Evolutionary conservation across 2,113 vertebrate genomes (phyloP).

Genomic region (Loxodonta africana): DNA sequence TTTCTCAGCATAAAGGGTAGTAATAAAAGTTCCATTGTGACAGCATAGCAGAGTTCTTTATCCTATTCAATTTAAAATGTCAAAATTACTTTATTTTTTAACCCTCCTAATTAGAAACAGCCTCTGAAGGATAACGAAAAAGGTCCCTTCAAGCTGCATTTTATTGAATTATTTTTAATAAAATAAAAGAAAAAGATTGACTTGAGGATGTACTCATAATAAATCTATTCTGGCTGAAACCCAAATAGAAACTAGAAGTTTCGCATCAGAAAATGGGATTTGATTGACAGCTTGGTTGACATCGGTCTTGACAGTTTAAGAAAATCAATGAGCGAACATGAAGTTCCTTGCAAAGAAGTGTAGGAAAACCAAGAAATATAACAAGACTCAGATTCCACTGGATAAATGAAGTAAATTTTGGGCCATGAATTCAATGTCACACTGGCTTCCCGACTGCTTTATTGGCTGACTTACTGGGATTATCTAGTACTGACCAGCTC

Average conservation of each 20-base stretch:
- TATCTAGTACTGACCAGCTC: background rate
- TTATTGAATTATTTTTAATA: conserved; percentile 63
- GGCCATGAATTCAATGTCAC: background rate
- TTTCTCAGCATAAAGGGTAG: conserved; percentile 49
- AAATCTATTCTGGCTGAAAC: conserved; percentile 36
- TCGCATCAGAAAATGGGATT: conserved; percentile 19
- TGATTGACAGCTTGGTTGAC: conserved; percentile 46
- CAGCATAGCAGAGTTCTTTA: background rate
- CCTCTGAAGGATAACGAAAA: background rate
- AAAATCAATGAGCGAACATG: conserved; percentile 14
- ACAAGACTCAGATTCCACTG: background rate
- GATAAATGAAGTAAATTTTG: background rate
- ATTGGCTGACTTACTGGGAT: background rate
- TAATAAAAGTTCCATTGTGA: conserved; percentile 13
- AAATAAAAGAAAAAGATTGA: conserved; percentile 45
- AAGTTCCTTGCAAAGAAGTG: background rate
- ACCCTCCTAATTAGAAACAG: conserved; percentile 39
- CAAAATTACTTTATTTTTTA: conserved; percentile 44
- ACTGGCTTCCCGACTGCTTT: background rate
- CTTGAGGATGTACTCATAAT: conserved; percentile 10
- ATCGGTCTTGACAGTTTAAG: conserved; percentile 24
- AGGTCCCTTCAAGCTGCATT: background rate
- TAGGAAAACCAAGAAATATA: background rate
- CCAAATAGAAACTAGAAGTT: conserved; percentile 55
- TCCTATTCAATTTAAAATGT: background rate